Base-by-base conservation (phyloP, 1,140 invertebrate genomes). In the Drosophila tropicalis region DNA sequence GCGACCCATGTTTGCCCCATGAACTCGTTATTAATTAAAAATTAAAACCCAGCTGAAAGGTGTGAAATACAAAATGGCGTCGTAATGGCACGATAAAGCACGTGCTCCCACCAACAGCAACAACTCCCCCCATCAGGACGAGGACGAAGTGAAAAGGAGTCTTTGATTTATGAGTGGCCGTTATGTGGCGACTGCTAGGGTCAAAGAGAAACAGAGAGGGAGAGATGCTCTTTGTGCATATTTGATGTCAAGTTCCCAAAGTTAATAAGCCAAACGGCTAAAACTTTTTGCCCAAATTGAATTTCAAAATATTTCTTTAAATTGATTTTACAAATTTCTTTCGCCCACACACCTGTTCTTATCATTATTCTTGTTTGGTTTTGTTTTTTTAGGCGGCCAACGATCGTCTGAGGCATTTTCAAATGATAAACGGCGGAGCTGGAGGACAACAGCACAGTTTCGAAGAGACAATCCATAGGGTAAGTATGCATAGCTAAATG, bases 381-480 rank as follows among this genome's bases (percentile, higher is more conserved):
- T 41, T 51, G 71, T 77, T 41, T 51, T 73, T 77, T 25, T 70
- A 92, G 91, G 90, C 90, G 32, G 90, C 91, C 76, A 92, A 96
- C 93, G 96, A 96, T 92, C 94, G 95, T 91, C 93, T 96, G 87
- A 94, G 95, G 92, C 95, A 95, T 93, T 94, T 96, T 76, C 95
- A 96, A 93, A 95, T 91, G 73, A 86, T 96, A 95, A 96, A 95
- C 92, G 95, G 95, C 74, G 94, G 94, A 6, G 83, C 72, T 69
- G 82, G 84, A 29, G 95, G 70, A 51, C 94, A 95, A 87, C 94
- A 95, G 72, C 96, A 95, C 91, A 96, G 95, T 91, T 97, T 97
- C 91, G 96, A 97, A 93, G 96, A 97, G 93, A 97, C 96, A 77
- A 97, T 97, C 91, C 95, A 96, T 92, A 95, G 96, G 94, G 96